Percentiles rank a stretch among this genome's conserved stretches.
Conservation (phyloP, 2,113 vertebrate species). For the Megaceryle torquata region DNA sequence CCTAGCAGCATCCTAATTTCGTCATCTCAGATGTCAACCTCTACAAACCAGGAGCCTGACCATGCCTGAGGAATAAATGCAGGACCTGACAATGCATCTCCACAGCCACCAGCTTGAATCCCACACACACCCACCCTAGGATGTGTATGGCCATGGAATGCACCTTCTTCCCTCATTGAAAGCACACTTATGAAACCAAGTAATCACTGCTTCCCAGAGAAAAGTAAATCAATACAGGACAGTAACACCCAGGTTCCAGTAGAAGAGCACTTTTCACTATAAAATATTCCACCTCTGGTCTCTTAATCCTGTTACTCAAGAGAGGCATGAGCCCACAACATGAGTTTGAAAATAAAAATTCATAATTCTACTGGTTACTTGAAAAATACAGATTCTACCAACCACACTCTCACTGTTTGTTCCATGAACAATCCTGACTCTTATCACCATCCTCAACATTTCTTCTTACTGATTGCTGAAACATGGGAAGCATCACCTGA, state of each 20-base stretch:
- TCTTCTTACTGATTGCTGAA: background rate
- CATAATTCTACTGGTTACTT: background rate
- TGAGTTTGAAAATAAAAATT: background rate
- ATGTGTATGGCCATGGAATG: background rate
- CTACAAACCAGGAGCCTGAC: background rate
- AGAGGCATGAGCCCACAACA: background rate
- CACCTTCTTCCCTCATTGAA: background rate
- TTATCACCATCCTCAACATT: background rate
- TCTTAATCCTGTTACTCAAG: background rate
- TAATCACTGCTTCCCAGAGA: background rate
- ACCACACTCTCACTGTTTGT: background rate
- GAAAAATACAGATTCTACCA: background rate
- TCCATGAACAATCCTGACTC: background rate
- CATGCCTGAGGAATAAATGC: background rate
- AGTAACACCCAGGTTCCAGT: background rate
- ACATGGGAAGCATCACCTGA: background rate
- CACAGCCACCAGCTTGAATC: background rate
- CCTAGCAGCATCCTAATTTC: background rate
- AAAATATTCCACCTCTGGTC: background rate
- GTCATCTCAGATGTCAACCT: background rate
- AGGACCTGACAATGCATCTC: background rate
- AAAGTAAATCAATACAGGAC: background rate
- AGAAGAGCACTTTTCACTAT: background rate
- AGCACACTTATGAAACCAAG: background rate
- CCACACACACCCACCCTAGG: background rate